Evolutionary conservation across 2,113 vertebrate species (phyloP).

Genomic region (Phrynocephalus versicolor): DNA sequence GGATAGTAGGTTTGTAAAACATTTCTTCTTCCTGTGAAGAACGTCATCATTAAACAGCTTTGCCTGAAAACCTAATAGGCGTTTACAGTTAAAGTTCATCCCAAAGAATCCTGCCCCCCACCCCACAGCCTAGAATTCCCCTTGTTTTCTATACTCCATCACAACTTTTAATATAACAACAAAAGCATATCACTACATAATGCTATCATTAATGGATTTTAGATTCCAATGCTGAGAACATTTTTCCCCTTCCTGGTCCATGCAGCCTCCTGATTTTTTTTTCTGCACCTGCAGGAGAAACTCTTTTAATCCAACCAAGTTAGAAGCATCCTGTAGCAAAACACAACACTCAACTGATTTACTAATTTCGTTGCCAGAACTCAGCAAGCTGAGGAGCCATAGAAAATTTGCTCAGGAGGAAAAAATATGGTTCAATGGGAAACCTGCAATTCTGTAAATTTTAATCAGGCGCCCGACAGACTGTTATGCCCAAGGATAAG

Average conservation of each 20-base stretch:
- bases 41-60: not conserved
- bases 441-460: conserved; percentile 41
- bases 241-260: not conserved
- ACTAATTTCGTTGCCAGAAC: not conserved
- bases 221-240: too few relatives aligned
- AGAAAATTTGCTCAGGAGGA: conserved; percentile 5
- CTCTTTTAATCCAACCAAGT: not conserved
- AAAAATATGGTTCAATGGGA: conserved; percentile 30
- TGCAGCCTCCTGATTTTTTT: not conserved
- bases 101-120: not conserved
- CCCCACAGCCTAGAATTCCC: not conserved
- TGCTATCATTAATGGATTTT: not conserved
- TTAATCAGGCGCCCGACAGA: conserved; percentile 41
- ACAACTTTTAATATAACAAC: not conserved
- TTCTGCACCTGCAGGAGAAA: not conserved
- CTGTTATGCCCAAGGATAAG: conserved; percentile 63
- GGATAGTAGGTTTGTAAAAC: not conserved
- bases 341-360: not conserved
- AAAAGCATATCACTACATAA: not conserved
- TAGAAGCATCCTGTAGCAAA: not conserved
- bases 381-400: not conserved
- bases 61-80: not conserved
- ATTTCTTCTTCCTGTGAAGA: not conserved
- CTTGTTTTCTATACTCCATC: not conserved
- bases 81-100: not conserved